Evolutionary conservation across 2,888 invertebrate genomes (phyloP).

Genomic region (Adelognathus sp.): DNA sequence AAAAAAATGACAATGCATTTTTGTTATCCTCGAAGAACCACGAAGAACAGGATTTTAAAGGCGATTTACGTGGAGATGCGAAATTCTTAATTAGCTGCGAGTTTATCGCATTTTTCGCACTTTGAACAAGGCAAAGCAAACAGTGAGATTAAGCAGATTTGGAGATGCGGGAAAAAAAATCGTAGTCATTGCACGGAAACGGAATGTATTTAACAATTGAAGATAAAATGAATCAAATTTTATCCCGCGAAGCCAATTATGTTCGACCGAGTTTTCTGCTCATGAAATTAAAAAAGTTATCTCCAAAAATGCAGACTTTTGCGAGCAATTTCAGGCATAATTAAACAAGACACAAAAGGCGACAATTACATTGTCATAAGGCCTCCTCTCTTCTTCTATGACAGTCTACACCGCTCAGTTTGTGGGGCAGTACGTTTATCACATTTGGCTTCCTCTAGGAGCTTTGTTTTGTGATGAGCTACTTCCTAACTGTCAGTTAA

Average conservation of each 20-base stretch:
- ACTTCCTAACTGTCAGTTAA: no score
- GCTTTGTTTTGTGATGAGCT: no score
- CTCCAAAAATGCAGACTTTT: neutral
- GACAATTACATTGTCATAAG: no score
- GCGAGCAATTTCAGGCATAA: no score
- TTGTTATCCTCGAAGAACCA: neutral
- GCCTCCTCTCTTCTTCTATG: no score
- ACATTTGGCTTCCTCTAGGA: no score
- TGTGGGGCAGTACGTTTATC: no score
- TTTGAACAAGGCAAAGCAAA: neutral
- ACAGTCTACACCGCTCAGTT: no score
- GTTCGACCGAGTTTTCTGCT: neutral
- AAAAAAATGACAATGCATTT: neutral
- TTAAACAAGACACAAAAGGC: no score
- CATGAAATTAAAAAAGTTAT: neutral
- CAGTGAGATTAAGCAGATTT: neutral
- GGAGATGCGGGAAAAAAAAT: neutral
- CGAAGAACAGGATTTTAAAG: neutral
- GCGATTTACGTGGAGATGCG: neutral
- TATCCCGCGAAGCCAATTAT: neutral
- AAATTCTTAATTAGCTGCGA: neutral
- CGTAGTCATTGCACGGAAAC: neutral
- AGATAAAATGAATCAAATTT: neutral
- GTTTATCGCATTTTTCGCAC: neutral
- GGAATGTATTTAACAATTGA: neutral